phyloP scores from a whole-genome alignment of 2,113 vertebrate species.

The Bubo blakistoni region DNA sequence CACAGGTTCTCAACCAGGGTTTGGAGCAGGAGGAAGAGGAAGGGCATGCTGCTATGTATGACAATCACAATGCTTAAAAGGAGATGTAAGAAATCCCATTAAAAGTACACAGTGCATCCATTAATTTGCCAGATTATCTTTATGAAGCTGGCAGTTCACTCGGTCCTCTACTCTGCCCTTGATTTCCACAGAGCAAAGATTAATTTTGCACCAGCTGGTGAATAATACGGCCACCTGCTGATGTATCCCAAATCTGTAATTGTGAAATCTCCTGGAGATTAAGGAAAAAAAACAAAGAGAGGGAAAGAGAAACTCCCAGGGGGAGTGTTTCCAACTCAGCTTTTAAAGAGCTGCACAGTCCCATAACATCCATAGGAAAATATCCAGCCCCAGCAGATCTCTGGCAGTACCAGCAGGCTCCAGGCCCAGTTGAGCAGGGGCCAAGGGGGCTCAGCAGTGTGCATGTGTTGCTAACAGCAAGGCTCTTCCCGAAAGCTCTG shows the following conservation, averaged over 20 bases:
- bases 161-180: background rate
- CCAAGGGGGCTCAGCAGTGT: background rate
- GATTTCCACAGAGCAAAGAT: background rate
- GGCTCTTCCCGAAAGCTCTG: background rate
- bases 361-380: background rate
- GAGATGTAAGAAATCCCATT: background rate
- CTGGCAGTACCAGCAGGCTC: background rate
- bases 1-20: background rate
- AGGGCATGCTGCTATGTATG: background rate
- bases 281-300: background rate
- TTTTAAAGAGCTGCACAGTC: background rate
- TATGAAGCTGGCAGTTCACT: background rate
- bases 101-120: background rate
- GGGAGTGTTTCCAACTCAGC: background rate
- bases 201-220: background rate
- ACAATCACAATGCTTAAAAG: background rate
- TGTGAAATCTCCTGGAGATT: background rate
- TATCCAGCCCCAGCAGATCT: background rate
- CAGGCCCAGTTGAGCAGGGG: background rate
- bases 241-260: background rate
- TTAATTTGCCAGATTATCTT: background rate
- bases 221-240: background rate
- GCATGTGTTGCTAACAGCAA: background rate
- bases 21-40: background rate
- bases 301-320: background rate